A percentile compares a stretch with the other conserved stretches of the same genome.
phyloP scores from a whole-genome alignment of 2,797 vertebrate genomes.

The Molossus alvarezi region DNA sequence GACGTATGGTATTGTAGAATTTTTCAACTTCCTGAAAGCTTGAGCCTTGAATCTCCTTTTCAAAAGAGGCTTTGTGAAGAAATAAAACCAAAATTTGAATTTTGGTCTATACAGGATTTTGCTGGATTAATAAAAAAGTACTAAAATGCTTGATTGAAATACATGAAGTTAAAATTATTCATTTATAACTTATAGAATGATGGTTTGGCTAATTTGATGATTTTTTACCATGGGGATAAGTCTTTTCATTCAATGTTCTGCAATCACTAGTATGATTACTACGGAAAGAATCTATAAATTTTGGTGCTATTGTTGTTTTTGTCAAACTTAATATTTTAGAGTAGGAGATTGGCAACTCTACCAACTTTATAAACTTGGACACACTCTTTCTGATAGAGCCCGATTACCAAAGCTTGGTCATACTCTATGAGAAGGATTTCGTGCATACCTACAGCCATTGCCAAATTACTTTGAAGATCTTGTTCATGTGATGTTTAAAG shows the following conservation, averaged over 20 bases:
- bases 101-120: not conserved
- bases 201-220: not conserved
- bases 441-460: not conserved
- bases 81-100: constrained; percentile 2
- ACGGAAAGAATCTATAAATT: not conserved
- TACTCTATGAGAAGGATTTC: constrained; percentile 36
- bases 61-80: constrained; percentile 5
- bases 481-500: constrained; percentile 32
- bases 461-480: not conserved
- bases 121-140: not conserved
- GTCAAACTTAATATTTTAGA: not conserved
- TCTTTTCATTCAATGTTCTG: not conserved
- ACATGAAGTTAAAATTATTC: not conserved
- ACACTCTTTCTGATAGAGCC: not conserved
- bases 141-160: not conserved
- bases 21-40: constrained; percentile 17
- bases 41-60: not conserved
- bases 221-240: constrained; percentile 16
- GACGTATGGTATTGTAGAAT: not conserved
- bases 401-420: not conserved
- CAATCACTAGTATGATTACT: not conserved
- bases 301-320: not conserved
- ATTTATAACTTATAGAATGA: not conserved
- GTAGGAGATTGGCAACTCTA: not conserved
- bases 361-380: not conserved